Percentiles rank a stretch among this genome's conserved stretches.
phyloP scores from a whole-genome alignment of 2,888 invertebrate genomes.

The Drosophila anomalata region DNA sequence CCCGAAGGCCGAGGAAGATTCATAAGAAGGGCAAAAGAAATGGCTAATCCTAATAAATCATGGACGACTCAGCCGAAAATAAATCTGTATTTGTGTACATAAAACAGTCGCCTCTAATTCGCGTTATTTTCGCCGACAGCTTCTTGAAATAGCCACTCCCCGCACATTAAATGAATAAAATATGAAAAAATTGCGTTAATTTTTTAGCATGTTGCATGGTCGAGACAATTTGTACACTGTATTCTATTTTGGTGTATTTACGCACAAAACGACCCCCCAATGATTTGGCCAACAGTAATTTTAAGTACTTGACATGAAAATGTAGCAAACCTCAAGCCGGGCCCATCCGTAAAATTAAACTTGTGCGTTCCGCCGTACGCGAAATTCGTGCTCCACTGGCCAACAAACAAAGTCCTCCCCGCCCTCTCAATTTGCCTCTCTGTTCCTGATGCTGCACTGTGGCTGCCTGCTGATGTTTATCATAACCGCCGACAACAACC shows the following conservation, averaged over 20 bases:
- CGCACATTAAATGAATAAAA: constrained; percentile 54
- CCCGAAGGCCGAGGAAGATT: constrained; percentile 2
- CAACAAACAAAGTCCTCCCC: constrained; percentile 28
- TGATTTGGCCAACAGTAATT: constrained; percentile 55
- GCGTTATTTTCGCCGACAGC: constrained; percentile 43
- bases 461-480: constrained; percentile 65
- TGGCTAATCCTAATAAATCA: constrained; percentile 27
- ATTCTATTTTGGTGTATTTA: constrained; percentile 23
- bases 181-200: constrained; percentile 68
- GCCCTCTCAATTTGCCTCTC: not conserved
- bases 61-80: constrained; percentile 3
- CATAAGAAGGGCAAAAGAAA: not conserved
- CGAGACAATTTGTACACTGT: constrained; percentile 47
- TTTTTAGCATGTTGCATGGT: constrained; percentile 60
- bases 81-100: constrained; percentile 10
- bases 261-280: constrained; percentile 44
- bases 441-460: constrained; percentile 43
- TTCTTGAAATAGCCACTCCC: constrained; percentile 15
- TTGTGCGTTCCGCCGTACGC: constrained; percentile 60
- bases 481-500: constrained; percentile 68
- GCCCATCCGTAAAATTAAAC: constrained; percentile 59
- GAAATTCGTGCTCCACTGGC: constrained; percentile 53
- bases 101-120: constrained; percentile 43
- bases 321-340: constrained; percentile 52
- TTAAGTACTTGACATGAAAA: constrained; percentile 71